A percentile compares a stretch with the other conserved stretches of the same genome.
These are phyloP conservation scores for Cephus pulcher DNA, from an alignment of 2,888 invertebrate species.

Conservation along the genomic window DNA sequence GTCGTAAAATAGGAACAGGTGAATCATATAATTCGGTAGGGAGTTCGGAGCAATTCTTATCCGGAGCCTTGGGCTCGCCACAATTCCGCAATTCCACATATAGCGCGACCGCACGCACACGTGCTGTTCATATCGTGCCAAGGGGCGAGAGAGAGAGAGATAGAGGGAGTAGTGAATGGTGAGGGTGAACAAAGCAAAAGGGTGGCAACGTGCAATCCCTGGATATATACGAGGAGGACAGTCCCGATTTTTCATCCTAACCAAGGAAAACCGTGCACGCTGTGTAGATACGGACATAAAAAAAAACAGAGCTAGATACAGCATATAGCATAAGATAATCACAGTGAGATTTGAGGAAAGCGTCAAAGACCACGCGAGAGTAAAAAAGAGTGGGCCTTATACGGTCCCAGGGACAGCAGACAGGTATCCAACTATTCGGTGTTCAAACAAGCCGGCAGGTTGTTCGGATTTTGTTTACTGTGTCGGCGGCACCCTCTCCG, in stretches of 20 bases:
- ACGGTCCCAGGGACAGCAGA: conserved; percentile 14
- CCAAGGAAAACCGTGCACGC: neutral
- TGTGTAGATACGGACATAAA: neutral
- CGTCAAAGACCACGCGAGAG: neutral
- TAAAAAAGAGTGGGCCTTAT: conserved; percentile 10
- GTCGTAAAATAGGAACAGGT: conserved; percentile 67
- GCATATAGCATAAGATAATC: neutral
- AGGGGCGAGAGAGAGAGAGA: neutral
- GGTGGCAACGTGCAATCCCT: neutral
- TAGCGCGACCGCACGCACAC: conserved; percentile 46
- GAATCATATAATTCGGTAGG: conserved; percentile 64
- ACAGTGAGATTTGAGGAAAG: neutral
- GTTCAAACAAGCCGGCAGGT: conserved; percentile 58
- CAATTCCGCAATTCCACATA: conserved; percentile 37
- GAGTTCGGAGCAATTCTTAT: conserved; percentile 56
- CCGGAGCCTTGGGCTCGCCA: conserved; percentile 14
- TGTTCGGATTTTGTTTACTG: conserved; percentile 63
- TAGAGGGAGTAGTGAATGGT: neutral
- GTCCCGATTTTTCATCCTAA: neutral
- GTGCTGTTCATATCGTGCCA: conserved; percentile 54
- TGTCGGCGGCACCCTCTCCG: conserved; percentile 38
- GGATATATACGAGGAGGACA: neutral
- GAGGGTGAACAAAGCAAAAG: neutral
- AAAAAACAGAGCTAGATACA: neutral
- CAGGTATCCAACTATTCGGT: conserved; percentile 53